Conservation (phyloP, 2,113 vertebrate species). For the Chionodraco myersi region DNA sequence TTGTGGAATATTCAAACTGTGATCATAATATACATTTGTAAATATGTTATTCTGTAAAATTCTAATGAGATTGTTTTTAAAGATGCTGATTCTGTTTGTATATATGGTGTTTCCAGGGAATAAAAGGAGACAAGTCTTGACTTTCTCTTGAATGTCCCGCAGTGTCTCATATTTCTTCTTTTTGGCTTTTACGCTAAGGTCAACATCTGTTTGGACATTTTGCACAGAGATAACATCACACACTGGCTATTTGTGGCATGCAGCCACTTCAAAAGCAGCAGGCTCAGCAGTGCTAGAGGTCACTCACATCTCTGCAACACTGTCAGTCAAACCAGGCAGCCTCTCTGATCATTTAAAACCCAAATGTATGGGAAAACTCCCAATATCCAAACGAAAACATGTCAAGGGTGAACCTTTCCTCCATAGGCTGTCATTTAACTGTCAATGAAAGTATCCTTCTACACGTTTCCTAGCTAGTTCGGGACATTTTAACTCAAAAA, state of each 20-base stretch:
- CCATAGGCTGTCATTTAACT: background rate
- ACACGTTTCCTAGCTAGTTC: background rate
- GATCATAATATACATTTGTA: conserved; percentile 84
- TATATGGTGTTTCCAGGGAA: conserved; percentile 80
- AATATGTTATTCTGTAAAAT: conserved; percentile 81
- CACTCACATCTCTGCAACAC: conserved; percentile 16
- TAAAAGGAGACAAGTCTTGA: conserved; percentile 69
- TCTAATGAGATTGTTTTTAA: conserved; percentile 73
- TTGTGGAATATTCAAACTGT: conserved; percentile 78
- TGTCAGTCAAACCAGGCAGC: conserved; percentile 47
- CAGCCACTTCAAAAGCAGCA: conserved; percentile 37
- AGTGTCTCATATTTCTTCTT: background rate
- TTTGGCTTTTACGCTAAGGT: background rate
- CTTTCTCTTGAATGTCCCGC: conserved; percentile 27
- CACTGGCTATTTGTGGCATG: conserved; percentile 1
- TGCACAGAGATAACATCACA: too few relatives aligned
- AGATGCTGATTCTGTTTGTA: conserved; percentile 62
- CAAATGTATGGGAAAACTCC: background rate
- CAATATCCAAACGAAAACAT: background rate
- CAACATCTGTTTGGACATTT: conserved; percentile 21
- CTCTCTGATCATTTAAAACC: conserved; percentile 32
- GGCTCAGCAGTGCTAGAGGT: conserved; percentile 59
- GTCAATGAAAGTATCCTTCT: background rate
- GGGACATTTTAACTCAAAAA: too few relatives aligned
- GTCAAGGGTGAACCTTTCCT: background rate